Conservation (phyloP, 2,113 vertebrate species). For the Equus przewalskii region DNA sequence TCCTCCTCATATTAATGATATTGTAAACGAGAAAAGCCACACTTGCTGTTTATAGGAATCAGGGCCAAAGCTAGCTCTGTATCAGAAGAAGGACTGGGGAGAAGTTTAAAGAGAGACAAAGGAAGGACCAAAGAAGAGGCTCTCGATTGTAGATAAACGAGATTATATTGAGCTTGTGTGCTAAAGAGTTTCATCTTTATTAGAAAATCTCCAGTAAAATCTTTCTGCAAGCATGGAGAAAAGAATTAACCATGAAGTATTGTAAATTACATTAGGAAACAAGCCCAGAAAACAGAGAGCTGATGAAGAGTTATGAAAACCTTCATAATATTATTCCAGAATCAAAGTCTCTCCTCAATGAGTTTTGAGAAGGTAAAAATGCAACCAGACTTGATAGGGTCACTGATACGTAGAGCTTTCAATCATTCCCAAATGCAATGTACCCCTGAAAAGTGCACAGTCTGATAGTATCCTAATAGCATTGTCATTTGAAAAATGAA, state of each 20-base stretch:
- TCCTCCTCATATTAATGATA: neutral
- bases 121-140: neutral
- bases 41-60: neutral
- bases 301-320: conserved; percentile 54
- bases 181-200: conserved; percentile 1
- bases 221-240: conserved; percentile 4
- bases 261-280: conserved; percentile 64
- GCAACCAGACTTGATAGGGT: conserved; percentile 58
- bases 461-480: neutral
- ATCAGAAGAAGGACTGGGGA: neutral
- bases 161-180: neutral
- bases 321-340: conserved; percentile 71
- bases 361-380: conserved; percentile 50
- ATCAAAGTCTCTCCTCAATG: conserved; percentile 53
- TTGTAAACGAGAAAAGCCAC: neutral
- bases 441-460: neutral
- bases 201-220: conserved; percentile 42
- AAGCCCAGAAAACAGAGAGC: conserved; percentile 8
- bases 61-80: neutral
- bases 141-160: neutral
- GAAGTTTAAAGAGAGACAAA: neutral
- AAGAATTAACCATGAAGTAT: neutral
- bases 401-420: neutral
- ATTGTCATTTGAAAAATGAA: neutral
- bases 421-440: conserved; percentile 44